Base-by-base conservation (phyloP, 2,797 vertebrate species). In the Coilia nasus region DNA sequence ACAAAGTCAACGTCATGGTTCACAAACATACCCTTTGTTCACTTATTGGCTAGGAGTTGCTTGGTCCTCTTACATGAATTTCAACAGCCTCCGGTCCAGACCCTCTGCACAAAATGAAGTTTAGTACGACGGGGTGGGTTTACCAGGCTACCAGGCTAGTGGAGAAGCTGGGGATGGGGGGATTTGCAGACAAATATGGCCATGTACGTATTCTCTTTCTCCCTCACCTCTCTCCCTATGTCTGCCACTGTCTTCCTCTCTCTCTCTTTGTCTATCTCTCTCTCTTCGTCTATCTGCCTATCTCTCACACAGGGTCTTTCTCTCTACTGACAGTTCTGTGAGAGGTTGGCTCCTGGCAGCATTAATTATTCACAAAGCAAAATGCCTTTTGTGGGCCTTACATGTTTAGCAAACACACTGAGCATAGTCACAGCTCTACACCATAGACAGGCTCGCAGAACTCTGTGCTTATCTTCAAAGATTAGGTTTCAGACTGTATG, bases 301-400 rank as follows among this genome's bases (percentile, higher is more conserved):
- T 64, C 60, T 64, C 60, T 64, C 60, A 25, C n/a, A n/a, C 60
- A n/a, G n/a, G 9, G n/a, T 64, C 35, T 44, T 44, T 78, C 71
- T 78, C 71, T 82, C 56, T 80, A 19, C 71, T 67, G 78, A 86
- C 85, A 83, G 78, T 28, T 86, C 35, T 82, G 54, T 35, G 46
- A 75, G 85, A 83, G 83, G 44, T 83, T 44, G n/a, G 41, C 81
- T 86, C 62, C 23, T 60, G 84, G 71, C 54, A 3, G 28, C 59
- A 82, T 85, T 83, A n/a, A 89, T 89, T 87, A 86, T 89, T 89
- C 78, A 87, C 21, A 35, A 83, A 80, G 57, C 84, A 82, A 82
- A 78, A 82, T 47, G 62, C 78, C 81, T 50, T 86, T 82, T 78
- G 64, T n/a, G 21, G 28, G 10, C 64, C 56, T 47, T 84, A 75